phyloP scores from a whole-genome alignment of 2,113 vertebrate genomes.

The Mus musculus region DNA sequence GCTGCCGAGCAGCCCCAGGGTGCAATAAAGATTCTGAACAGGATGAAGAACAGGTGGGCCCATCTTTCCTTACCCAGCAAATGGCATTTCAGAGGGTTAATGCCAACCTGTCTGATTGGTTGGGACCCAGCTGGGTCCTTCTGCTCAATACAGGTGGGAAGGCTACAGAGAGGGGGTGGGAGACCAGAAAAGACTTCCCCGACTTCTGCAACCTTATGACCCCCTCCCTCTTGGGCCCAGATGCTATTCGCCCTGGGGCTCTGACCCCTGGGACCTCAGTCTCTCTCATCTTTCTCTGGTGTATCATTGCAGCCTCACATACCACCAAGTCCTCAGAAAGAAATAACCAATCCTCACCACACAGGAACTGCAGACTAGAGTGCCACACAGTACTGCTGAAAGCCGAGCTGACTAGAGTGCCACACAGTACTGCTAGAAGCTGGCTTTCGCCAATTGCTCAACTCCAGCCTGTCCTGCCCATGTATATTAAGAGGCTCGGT shows the following conservation, averaged over 20 bases:
- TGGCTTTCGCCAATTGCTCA: not conserved
- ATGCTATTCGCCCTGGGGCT: not conserved
- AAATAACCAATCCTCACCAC: not conserved
- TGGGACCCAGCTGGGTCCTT: not conserved
- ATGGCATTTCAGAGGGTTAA: not conserved
- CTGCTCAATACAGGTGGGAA: not conserved
- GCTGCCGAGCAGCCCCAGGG: not conserved
- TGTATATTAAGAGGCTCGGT: fast-evolving
- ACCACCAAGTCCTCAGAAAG: not conserved
- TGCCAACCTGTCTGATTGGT: not conserved
- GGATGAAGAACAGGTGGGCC: not conserved
- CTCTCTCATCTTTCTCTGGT: not conserved
- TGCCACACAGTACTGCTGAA: fast-evolving
- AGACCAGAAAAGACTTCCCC: not conserved
- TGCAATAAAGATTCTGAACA: not conserved
- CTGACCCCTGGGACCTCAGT: not conserved
- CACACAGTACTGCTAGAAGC: fast-evolving
- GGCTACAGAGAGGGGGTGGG: not conserved
- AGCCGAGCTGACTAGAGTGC: not conserved
- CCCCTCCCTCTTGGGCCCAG: not conserved
- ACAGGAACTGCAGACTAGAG: not conserved
- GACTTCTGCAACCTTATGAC: not conserved
- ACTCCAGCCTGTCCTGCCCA: not conserved
- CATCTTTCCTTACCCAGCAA: slow-evolving; percentile 6
- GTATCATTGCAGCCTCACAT: not conserved